Conservation (phyloP, 2,797 vertebrate species). For the Anguilla marmorata region DNA sequence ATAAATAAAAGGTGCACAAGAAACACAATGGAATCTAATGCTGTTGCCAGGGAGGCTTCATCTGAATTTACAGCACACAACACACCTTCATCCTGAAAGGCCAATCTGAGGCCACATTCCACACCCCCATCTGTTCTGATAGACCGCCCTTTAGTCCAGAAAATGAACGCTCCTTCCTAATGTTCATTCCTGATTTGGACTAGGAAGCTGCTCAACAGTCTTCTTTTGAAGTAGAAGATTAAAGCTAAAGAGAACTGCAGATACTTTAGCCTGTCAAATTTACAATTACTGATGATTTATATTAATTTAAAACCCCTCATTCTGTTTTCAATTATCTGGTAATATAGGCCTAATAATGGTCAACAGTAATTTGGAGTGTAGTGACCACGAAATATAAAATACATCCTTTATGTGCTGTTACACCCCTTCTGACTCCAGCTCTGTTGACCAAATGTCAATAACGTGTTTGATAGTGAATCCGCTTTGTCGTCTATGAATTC, state of each 20-base stretch:
- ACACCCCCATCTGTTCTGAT: background rate
- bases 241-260: background rate
- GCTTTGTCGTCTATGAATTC: background rate
- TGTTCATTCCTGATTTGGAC: background rate
- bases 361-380: background rate
- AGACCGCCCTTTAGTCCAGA: background rate
- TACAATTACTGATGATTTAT: background rate
- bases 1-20: background rate
- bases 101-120: background rate
- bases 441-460: conserved; percentile 21
- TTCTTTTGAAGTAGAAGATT: background rate
- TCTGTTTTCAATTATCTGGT: background rate
- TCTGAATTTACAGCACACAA: background rate
- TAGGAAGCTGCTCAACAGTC: background rate
- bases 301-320: background rate
- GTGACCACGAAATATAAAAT: conserved; percentile 18
- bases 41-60: background rate
- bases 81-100: background rate
- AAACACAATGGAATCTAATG: background rate
- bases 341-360: background rate
- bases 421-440: conserved; percentile 1
- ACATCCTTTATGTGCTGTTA: conserved; percentile 6
- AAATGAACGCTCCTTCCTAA: background rate
- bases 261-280: background rate
- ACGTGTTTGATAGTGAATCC: conserved; percentile 12